A percentile compares a stretch with the other conserved stretches of the same genome.
These are phyloP conservation scores for Protodeltote pygarga DNA, from an alignment of 2,888 invertebrate species.

Conservation along the genomic window DNA sequence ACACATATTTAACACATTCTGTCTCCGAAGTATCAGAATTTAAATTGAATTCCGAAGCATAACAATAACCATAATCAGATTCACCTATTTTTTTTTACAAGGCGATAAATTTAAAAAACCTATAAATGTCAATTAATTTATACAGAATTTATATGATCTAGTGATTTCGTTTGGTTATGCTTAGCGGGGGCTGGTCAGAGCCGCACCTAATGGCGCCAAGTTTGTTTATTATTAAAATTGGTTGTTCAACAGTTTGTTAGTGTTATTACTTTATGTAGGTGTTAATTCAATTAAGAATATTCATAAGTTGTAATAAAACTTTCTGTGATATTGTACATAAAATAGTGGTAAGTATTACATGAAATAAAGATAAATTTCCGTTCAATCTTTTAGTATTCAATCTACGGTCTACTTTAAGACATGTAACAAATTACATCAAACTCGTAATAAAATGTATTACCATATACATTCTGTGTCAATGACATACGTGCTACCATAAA, in stretches of 20 bases:
- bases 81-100: constrained; percentile 26
- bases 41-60: constrained; percentile 17
- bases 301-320: constrained; percentile 42
- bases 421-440: constrained; percentile 25
- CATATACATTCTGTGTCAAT: constrained; percentile 59
- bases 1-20: constrained; percentile 21
- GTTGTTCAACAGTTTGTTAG: constrained; percentile 46
- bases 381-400: constrained; percentile 26
- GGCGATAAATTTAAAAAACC: constrained; percentile 28
- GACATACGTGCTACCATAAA: constrained; percentile 32
- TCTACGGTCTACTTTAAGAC: constrained; percentile 19
- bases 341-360: constrained; percentile 20
- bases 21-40: constrained; percentile 12
- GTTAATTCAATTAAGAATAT: constrained; percentile 55
- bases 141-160: constrained; percentile 37
- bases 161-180: constrained; percentile 35
- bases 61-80: constrained; percentile 27
- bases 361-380: constrained; percentile 29
- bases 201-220: constrained; percentile 52
- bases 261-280: constrained; percentile 47
- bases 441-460: constrained; percentile 25
- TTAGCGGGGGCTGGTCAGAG: constrained; percentile 42
- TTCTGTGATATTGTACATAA: constrained; percentile 40
- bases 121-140: constrained; percentile 47
- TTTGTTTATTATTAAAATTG: constrained; percentile 46